Evolutionary conservation across 2,113 vertebrate species (phyloP).

Genomic region (Silurus meridionalis): DNA sequence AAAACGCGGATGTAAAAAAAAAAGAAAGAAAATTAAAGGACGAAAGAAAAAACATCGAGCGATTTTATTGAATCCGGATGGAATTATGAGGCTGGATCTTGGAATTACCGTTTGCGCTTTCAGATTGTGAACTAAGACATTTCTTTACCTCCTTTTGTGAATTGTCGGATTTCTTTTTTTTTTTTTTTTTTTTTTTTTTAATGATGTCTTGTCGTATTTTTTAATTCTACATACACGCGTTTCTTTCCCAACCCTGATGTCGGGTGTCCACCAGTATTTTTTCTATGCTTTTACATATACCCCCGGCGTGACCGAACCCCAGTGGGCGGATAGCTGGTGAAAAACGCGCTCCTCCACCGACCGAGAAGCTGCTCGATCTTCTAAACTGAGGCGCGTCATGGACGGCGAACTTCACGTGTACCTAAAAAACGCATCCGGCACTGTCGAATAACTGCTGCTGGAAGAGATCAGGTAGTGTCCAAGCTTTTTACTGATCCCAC

Average conservation of each 20-base stretch:
- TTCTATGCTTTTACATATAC: conserved; percentile 36
- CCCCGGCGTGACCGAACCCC: conserved; percentile 62
- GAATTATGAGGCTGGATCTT: conserved; percentile 72
- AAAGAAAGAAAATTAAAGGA: too few species aligned
- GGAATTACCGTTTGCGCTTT: conserved; percentile 66
- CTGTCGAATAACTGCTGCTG: conserved; percentile 79
- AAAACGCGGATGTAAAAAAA: neutral
- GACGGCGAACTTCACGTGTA: conserved; percentile 79
- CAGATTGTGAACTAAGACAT: conserved; percentile 64
- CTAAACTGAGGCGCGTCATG: conserved; percentile 74
- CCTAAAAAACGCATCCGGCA: conserved; percentile 73
- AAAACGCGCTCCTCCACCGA: conserved; percentile 63
- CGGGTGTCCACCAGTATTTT: conserved; percentile 53
- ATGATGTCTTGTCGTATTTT: neutral
- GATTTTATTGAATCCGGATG: conserved; percentile 50
- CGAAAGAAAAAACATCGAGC: neutral
- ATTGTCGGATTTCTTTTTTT: conserved; percentile 34
- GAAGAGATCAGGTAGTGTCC: conserved; percentile 75
- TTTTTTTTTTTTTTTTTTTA: conserved; percentile 46
- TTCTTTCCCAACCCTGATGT: neutral
- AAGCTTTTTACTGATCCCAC: neutral
- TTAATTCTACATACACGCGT: conserved; percentile 19
- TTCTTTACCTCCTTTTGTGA: conserved; percentile 21
- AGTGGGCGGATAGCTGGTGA: conserved; percentile 65
- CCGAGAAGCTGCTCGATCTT: conserved; percentile 62